Evolutionary conservation across 2,797 vertebrate species (phyloP), one percentile per base, ranked within the genome.

Genomic region (Gymnoscopelus braueri): DNA sequence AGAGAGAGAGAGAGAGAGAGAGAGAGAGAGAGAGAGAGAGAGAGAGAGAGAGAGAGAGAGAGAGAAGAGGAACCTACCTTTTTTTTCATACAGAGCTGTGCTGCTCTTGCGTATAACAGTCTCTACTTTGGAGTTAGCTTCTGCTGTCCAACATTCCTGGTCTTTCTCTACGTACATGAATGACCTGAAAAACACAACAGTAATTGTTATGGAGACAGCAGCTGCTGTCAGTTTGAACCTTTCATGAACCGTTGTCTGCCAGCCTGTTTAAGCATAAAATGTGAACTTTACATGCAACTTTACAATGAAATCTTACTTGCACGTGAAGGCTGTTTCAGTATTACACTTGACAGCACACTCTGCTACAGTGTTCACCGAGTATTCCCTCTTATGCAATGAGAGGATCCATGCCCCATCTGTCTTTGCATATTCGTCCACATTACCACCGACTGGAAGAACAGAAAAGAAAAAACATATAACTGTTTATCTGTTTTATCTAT

Each of bases 91-190:
- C 60, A 98, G 89, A 70, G 89, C 52, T 8, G 92, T 87, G 5
- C 91, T 94, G 68, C 79, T 80, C 89, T 90, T 93, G 72, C 96
- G 94, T 24, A 94, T 7, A 56, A 96, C 0, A 0, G 11, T 0
- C 44, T 95, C 89, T n/a, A 91, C 88, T 92, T 95, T 98, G 32
- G 94, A 95, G 87, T 96, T 99, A 14, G 90, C 89, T 0, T 74
- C 70, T 71, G 94, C 68, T 0, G 95, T 94, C 82, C 92, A 89
- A 62, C 98, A 99, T 0, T 95, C 94, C 15, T 96, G 95, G 69
- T 96, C 94, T 85, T 98, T 99, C 19, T 93, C 94, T 65, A 90
- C 84, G 35, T 93, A 97, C 2, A 95, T 83, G 83, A 99, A 98
- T 0, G 97, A 89, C 83, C 98, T 99, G 73, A 6, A 11, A 19